phyloP scores from a whole-genome alignment of 2,113 vertebrate species.

The Antennarius striatus region DNA sequence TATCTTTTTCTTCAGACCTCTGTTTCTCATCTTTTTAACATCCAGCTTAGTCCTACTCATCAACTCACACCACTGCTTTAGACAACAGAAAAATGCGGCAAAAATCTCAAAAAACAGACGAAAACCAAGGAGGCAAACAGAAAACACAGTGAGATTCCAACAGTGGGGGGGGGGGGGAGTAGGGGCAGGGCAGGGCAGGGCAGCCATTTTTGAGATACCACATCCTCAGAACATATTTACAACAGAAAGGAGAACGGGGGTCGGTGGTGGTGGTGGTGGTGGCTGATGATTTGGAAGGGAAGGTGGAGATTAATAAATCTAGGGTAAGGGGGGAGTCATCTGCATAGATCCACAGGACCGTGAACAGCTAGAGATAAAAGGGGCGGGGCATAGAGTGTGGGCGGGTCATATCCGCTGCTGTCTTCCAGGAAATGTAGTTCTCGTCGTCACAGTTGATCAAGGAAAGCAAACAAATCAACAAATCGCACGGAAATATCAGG shows the following conservation, averaged over 20 bases:
- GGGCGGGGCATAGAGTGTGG: slow-evolving; percentile 31
- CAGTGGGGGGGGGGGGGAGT: slow-evolving; percentile 25
- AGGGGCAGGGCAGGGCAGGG: background rate
- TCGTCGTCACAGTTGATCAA: slow-evolving; percentile 18
- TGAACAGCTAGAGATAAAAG: slow-evolving; percentile 47
- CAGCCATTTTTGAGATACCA: slow-evolving; percentile 40
- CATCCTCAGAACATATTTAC: slow-evolving; percentile 73
- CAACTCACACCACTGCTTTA: slow-evolving; percentile 75
- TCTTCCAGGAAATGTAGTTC: slow-evolving; percentile 52
- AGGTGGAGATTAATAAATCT: slow-evolving; percentile 13
- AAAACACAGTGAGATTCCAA: slow-evolving; percentile 71
- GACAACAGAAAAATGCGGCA: slow-evolving; percentile 73
- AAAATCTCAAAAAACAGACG: slow-evolving; percentile 63
- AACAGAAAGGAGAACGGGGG: slow-evolving; percentile 66
- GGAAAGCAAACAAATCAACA: slow-evolving; percentile 22
- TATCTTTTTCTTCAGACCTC: slow-evolving; percentile 63
- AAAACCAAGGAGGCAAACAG: slow-evolving; percentile 62
- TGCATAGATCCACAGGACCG: slow-evolving; percentile 78
- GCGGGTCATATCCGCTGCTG: slow-evolving; percentile 55
- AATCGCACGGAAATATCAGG: slow-evolving; percentile 7
- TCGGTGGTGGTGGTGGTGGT: background rate
- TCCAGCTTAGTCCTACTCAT: slow-evolving; percentile 72
- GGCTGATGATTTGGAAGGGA: slow-evolving; percentile 20
- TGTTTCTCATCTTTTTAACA: slow-evolving; percentile 64
- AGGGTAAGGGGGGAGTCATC: slow-evolving; percentile 53